Evolutionary conservation across 1,140 invertebrate genomes (phyloP).

Genomic region (Akabosia matsudoensis): DNA sequence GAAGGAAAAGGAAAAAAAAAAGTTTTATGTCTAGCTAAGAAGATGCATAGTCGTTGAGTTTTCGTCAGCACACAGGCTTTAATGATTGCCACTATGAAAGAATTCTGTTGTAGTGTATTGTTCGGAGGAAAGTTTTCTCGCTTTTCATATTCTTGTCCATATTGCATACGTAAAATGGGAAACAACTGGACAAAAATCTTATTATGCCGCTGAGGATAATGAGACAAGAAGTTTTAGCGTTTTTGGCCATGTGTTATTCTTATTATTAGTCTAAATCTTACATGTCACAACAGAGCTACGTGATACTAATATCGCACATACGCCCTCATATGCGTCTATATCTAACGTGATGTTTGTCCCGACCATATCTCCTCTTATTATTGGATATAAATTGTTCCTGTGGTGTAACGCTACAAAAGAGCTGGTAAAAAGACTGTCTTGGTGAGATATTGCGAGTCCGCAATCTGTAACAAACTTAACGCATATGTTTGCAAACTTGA

Average conservation of each 20-base stretch:
- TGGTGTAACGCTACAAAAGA: too few relatives aligned
- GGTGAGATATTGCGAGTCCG: too few relatives aligned
- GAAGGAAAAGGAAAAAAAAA: not conserved
- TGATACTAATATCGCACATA: too few relatives aligned
- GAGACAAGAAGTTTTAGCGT: conserved; percentile 6
- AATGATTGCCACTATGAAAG: not conserved
- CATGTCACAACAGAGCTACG: too few relatives aligned
- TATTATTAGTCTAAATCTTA: not conserved
- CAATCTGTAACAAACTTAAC: too few relatives aligned
- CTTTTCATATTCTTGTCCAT: not conserved
- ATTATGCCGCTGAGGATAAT: not conserved
- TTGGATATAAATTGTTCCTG: too few relatives aligned
- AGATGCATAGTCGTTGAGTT: not conserved
- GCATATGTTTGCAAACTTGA: too few relatives aligned
- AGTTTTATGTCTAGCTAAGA: not conserved
- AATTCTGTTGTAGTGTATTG: not conserved
- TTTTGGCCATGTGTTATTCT: conserved; percentile 13
- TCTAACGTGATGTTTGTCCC: too few relatives aligned
- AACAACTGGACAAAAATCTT: not conserved
- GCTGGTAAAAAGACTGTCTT: too few relatives aligned
- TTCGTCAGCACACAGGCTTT: not conserved
- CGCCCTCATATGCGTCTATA: too few relatives aligned
- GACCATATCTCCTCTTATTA: too few relatives aligned
- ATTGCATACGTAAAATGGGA: not conserved
- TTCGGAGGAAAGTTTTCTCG: not conserved